Percentiles rank a stretch among this genome's conserved stretches.
phyloP scores from a whole-genome alignment of 2,797 vertebrate species.

The Danio choprae region DNA sequence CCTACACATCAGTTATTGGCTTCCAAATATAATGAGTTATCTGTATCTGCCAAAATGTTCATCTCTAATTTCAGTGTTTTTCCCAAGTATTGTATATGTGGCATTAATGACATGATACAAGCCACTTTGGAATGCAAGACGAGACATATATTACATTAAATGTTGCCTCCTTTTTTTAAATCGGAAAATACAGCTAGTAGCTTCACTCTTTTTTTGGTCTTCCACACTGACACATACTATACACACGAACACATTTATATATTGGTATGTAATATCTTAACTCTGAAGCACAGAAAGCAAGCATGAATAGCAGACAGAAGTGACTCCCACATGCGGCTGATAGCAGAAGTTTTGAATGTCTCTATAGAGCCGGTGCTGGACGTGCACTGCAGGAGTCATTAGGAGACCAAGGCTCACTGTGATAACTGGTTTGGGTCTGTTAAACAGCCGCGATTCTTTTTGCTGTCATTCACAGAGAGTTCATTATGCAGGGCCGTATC shows the following conservation, averaged over 20 bases:
- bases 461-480: constrained; percentile 29
- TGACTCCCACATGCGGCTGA: constrained; percentile 35
- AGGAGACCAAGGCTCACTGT: constrained; percentile 4
- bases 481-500: constrained; percentile 55
- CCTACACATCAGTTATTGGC: too few relatives aligned
- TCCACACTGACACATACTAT: too few relatives aligned
- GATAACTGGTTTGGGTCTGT: constrained; percentile 24
- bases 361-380: constrained; percentile 19
- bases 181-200: too few relatives aligned
- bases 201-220: too few relatives aligned
- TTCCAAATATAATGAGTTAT: too few relatives aligned
- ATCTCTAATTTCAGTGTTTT: too few relatives aligned
- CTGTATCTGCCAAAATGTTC: too few relatives aligned
- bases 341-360: constrained; percentile 19
- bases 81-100: too few relatives aligned
- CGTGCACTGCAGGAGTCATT: constrained; percentile 17
- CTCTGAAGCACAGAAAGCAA: not conserved
- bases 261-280: not conserved
- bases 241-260: not conserved
- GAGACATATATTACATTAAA: too few relatives aligned
- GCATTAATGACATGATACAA: too few relatives aligned
- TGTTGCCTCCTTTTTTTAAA: too few relatives aligned
- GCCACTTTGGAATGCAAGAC: too few relatives aligned
- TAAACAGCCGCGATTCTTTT: constrained; percentile 24
- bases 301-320: constrained; percentile 40